Evolutionary conservation across 2,888 invertebrate species (phyloP), one percentile per base, ranked within the genome.

Genomic region (Ganaspis brasiliensis): DNA sequence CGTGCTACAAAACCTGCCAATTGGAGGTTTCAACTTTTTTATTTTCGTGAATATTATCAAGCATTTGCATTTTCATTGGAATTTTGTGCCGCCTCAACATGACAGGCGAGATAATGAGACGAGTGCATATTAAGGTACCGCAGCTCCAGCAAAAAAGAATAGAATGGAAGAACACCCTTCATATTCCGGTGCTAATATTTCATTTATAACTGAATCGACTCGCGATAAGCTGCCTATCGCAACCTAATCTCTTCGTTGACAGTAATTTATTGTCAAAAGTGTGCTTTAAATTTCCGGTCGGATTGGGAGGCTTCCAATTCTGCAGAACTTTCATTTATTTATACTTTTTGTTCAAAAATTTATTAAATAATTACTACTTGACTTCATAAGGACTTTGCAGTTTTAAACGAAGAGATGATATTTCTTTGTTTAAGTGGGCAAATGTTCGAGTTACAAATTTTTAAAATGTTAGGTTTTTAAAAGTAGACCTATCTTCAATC

Each of bases 61-160:
- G 67, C 67, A 67, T 67, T 67, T 67, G 45, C 45, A 67, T 67
- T 67, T 67, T 67, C 67, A 67, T 67, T 67, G 24, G 26, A 45
- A n/a, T 67, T 40, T 24, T 45, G 40, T 63, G 63, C 40, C 45
- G 9, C 9, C n/a, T 45, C 67, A 40, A 67, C 67, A 37, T 67
- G 67, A 67, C 67, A 67, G 67, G 67, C 67, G 67, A 67, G 67
- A 67, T 67, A 67, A 67, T 67, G 67, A 67, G 67, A 67, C 67
- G 45, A 45, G 67, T 24, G 67, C 67, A 67, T 67, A 67, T 67
- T 45, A 21, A 45, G 37, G 45, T 63, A 63, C 24, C 45, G 37
- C 8, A 12, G 67, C n/a, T 67, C 24, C 3, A 9, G 24, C 9
- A 26, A 67, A 24, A 24, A 45, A 45, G 26, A 45, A 24, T 26